Conservation (phyloP, 1,140 invertebrate genomes). For the Globodera ellingtonae region DNA sequence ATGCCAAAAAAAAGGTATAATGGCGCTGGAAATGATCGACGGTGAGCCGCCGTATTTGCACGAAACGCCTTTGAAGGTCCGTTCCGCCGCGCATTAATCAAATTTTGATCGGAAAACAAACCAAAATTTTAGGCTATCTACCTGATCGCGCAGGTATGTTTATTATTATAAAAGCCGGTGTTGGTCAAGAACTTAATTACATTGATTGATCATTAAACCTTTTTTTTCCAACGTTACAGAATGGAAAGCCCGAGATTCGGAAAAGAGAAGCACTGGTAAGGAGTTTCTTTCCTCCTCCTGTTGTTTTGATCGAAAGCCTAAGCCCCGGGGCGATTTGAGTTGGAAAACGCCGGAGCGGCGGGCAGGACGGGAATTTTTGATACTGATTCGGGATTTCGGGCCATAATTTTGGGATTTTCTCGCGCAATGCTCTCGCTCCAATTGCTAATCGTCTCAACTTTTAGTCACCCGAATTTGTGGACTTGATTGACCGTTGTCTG, state of each 20-base stretch:
- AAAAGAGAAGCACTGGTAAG: conserved; percentile 48
- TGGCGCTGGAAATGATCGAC: conserved; percentile 64
- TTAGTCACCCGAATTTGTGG: conserved; percentile 53
- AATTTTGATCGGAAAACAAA: too few species aligned
- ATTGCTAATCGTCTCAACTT: neutral
- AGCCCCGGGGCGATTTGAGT: too few species aligned
- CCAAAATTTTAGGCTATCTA: conserved; percentile 58
- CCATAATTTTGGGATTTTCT: neutral
- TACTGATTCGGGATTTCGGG: neutral
- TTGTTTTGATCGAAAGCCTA: too few species aligned
- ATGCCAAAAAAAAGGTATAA: conserved; percentile 6
- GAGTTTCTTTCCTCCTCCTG: neutral
- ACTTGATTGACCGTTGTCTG: conserved; percentile 61
- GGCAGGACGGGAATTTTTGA: too few species aligned
- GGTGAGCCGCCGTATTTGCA: conserved; percentile 64
- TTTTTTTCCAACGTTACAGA: conserved; percentile 39
- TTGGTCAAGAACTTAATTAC: too few species aligned
- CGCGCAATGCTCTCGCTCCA: too few species aligned
- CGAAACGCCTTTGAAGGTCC: conserved; percentile 63
- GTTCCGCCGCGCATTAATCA: too few species aligned
- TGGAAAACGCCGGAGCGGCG: too few species aligned
- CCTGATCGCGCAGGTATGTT: conserved; percentile 49
- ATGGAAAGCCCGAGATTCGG: conserved; percentile 65
- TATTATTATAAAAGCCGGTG: neutral
- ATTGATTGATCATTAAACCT: neutral